Evolutionary conservation across 2,888 invertebrate species (phyloP), one percentile per base, ranked within the genome.

Genomic region (Physocephala rufipes): DNA sequence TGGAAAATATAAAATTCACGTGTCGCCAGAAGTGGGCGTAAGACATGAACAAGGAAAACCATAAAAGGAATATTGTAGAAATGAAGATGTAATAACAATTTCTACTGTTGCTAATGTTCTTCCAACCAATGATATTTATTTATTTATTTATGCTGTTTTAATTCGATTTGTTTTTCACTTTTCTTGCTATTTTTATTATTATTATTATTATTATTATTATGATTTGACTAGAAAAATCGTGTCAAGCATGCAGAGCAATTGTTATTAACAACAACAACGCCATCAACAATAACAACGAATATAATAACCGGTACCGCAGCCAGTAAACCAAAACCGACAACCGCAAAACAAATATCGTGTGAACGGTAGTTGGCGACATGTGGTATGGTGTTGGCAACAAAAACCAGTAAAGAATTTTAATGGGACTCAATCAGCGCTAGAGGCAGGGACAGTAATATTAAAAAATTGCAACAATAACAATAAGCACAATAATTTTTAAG

Each of bases 181-280:
- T n/a, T n/a, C n/a, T 58, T 2, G 55, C 24, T 21, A 55, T 45
- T 26, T 67, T 30, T 55, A 67, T 62, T 62, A 66, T 61, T 24
- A 49, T 70, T 63, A 15, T 62, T 63, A 55, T 55, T 30, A 26
- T 62, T 47, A 21, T 64, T 49, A 43, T n/a, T 59, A 24, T 30
- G 30, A 24, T 43, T 16, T 43, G 15, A 30, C 53, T 63, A 21
- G 66, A 36, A 55, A 66, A 66, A 67, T 67, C 67, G 67, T 67
- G 67, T 43, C 45, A 55, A 49, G 67, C 67, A 67, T 67, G 55
- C 67, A 67, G 55, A 67, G 67, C 64, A 64, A 64, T 47, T 67
- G 67, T 49, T 51, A 49, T 45, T 13, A 26, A n/a, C 70, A 59
- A 51, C 43, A 59, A 66, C 62, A 15, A 47, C 51, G n/a, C 19